These are phyloP conservation scores for Eumeta japonica DNA, from an alignment of 1,140 invertebrate genomes.

Conservation along the genomic window DNA sequence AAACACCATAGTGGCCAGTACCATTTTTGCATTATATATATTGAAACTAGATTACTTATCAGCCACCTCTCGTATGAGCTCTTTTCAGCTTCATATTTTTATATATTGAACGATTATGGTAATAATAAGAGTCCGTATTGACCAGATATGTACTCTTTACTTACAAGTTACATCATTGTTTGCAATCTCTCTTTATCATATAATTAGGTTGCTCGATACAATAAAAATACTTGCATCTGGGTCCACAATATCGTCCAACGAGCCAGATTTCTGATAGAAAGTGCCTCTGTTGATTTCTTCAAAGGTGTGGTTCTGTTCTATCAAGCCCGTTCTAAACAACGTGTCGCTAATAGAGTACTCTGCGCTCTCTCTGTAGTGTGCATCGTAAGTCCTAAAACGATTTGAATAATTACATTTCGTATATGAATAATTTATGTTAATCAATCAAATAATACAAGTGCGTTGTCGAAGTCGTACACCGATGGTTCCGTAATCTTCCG, in stretches of 20 bases:
- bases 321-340: constrained; percentile 18
- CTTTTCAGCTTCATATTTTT: neutral
- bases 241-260: constrained; percentile 26
- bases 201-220: neutral
- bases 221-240: constrained; percentile 17
- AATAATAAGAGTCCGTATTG: too few species aligned
- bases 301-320: constrained; percentile 23
- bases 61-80: too few species aligned
- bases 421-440: constrained; percentile 6
- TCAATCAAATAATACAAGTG: constrained; percentile 9
- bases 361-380: constrained; percentile 23
- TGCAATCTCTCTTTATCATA: too few species aligned
- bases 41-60: too few species aligned
- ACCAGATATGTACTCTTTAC: too few species aligned
- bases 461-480: too few species aligned
- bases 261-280: constrained; percentile 25
- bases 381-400: constrained; percentile 25
- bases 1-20: too few species aligned
- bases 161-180: too few species aligned
- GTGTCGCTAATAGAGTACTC: constrained; percentile 25
- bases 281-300: constrained; percentile 32
- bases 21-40: too few species aligned
- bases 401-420: neutral
- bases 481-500: too few species aligned
- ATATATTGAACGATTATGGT: too few species aligned